phyloP scores from a whole-genome alignment of 1,140 invertebrate species.

The Euura saliciscinereae region DNA sequence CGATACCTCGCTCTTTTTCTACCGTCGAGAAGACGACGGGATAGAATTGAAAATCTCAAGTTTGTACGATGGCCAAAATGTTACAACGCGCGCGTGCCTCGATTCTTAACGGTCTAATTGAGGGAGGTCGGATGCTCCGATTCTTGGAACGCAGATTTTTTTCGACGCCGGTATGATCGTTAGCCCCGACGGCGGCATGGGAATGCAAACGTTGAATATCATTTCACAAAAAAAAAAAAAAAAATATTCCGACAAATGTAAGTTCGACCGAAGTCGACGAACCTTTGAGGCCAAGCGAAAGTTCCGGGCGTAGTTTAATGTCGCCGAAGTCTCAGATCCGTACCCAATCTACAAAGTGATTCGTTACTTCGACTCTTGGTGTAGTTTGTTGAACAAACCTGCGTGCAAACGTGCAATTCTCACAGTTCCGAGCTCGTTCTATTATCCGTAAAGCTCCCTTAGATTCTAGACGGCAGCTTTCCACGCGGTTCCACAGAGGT shows the following conservation, averaged over 20 bases:
- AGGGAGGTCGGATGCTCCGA: not conserved
- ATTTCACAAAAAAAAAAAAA: not conserved
- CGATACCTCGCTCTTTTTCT: not conserved
- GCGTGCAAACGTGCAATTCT: constrained; percentile 1
- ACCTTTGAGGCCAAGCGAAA: not conserved
- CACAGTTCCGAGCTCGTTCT: not conserved
- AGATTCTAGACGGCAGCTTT: not conserved
- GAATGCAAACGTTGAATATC: not conserved
- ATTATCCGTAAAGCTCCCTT: not conserved
- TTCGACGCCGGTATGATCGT: not conserved
- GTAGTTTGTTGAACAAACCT: not conserved
- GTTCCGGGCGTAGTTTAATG: not conserved
- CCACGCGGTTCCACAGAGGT: not conserved
- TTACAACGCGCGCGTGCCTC: not conserved
- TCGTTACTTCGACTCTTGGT: not conserved
- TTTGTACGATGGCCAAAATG: not conserved
- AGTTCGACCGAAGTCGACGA: not conserved
- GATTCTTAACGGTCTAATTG: constrained; percentile 2
- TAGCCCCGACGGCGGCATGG: not conserved
- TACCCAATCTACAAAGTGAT: not conserved
- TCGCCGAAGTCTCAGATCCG: not conserved
- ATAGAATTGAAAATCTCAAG: not conserved
- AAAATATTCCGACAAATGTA: not conserved
- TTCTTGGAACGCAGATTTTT: not conserved
- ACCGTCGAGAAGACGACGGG: not conserved